phyloP scores from a whole-genome alignment of 2,113 vertebrate genomes.

The Perca schrenkii region DNA sequence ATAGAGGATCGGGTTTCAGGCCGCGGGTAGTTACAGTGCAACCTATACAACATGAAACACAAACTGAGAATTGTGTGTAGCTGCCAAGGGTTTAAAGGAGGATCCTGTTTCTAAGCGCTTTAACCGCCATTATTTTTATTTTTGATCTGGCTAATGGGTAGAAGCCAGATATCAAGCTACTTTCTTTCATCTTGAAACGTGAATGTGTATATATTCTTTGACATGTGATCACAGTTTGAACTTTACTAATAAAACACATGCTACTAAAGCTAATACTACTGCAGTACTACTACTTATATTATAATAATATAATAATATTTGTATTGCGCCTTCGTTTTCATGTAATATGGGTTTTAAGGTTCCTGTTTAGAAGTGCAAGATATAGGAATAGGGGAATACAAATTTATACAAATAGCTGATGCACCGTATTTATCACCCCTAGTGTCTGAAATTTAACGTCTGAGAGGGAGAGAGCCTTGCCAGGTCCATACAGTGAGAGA shows the following conservation, averaged over 20 bases:
- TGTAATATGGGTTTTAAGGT: background rate
- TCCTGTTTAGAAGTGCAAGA: background rate
- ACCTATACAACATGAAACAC: constrained; percentile 64
- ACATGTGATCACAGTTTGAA: background rate
- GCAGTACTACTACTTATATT: background rate
- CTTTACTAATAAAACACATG: background rate
- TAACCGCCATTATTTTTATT: constrained; percentile 49
- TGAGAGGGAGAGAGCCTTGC: background rate
- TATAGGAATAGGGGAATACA: background rate
- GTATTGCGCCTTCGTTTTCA: background rate
- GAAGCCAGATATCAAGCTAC: constrained; percentile 18
- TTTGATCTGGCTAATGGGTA: constrained; percentile 15
- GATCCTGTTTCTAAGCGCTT: constrained; percentile 57
- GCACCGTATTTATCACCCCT: no score
- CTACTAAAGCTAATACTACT: background rate
- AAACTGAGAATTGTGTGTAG: constrained; percentile 57
- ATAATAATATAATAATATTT: background rate
- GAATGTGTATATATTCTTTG: no score
- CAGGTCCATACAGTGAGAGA: background rate
- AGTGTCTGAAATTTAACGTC: background rate
- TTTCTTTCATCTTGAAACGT: background rate
- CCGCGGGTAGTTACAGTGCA: constrained; percentile 63
- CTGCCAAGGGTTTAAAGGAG: constrained; percentile 46
- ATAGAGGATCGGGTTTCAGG: constrained; percentile 65
- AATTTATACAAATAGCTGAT: background rate